Percentiles rank a stretch among this genome's conserved stretches.
Evolutionary conservation across 2,797 vertebrate species (phyloP).

Genomic region (Acanthornis magna): DNA sequence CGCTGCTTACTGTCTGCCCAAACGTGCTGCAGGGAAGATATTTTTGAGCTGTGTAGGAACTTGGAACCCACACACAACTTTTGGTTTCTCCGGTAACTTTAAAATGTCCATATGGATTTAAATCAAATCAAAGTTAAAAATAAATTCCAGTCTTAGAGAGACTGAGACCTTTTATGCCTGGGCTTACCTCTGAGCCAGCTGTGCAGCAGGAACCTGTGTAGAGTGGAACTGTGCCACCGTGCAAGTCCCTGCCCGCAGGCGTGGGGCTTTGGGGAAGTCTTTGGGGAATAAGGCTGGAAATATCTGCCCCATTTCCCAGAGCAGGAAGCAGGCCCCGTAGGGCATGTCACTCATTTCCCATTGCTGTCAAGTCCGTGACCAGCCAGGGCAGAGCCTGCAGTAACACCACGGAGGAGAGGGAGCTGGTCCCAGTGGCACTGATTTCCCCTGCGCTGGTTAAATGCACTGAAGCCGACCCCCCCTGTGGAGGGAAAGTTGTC

Average conservation of each 20-base stretch:
- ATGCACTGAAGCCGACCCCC: accelerated
- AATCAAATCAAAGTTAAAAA: constrained; percentile 51
- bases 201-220: neutral
- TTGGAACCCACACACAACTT: constrained; percentile 64
- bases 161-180: constrained; percentile 32
- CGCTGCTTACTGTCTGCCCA: neutral
- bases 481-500: neutral
- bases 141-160: constrained; percentile 10
- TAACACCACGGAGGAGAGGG: neutral
- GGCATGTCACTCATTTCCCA: neutral
- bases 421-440: neutral
- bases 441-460: accelerated
- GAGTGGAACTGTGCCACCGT: neutral
- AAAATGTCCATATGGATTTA: constrained; percentile 60
- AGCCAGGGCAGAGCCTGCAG: neutral
- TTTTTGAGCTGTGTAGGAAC: constrained; percentile 69
- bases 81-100: constrained; percentile 53
- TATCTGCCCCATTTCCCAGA: neutral
- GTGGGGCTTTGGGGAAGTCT: neutral
- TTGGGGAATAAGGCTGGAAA: neutral
- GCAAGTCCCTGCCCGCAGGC: neutral
- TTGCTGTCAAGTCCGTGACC: neutral
- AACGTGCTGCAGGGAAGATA: constrained; percentile 55
- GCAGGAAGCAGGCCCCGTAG: neutral
- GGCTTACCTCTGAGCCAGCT: neutral